Evolutionary conservation across 2,113 vertebrate genomes (phyloP).

Genomic region (Andinoacara biseriatus): DNA sequence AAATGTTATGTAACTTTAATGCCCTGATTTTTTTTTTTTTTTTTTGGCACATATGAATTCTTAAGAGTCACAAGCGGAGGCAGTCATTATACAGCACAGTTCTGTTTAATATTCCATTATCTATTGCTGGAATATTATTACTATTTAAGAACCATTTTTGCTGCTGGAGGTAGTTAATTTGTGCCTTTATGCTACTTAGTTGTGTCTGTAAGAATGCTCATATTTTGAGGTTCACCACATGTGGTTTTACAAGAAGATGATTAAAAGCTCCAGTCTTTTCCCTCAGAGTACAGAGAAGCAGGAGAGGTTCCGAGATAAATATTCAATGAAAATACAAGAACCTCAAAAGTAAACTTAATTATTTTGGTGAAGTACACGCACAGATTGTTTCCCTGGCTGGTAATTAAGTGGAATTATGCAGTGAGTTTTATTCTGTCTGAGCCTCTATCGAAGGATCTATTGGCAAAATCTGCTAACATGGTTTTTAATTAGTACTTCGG

Average conservation of each 20-base stretch:
- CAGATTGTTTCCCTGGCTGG: not conserved
- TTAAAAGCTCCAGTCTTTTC: not conserved
- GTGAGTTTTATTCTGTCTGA: not conserved
- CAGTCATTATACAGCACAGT: constrained; percentile 4
- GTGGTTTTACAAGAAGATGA: not conserved
- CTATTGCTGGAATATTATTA: constrained; percentile 1
- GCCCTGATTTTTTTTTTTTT: not conserved
- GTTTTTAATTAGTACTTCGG: constrained; percentile 8
- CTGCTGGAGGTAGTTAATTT: constrained; percentile 1
- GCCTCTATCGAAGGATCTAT: not conserved
- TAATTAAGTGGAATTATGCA: constrained; percentile 10
- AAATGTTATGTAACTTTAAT: not conserved
- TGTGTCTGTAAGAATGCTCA: not conserved
- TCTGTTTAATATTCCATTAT: constrained; percentile 17
- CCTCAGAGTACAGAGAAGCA: not conserved
- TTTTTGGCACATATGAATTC: not conserved
- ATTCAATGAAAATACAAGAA: not conserved
- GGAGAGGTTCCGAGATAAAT: not conserved
- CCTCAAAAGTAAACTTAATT: not conserved
- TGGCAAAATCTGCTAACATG: constrained; percentile 6
- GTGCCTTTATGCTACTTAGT: not conserved
- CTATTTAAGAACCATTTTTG: not conserved
- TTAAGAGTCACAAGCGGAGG: not conserved
- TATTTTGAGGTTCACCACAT: not conserved
- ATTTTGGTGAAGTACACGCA: not conserved